These are phyloP conservation scores for Enhydra lutris DNA, from an alignment of 2,113 vertebrate genomes.

Conservation along the genomic window DNA sequence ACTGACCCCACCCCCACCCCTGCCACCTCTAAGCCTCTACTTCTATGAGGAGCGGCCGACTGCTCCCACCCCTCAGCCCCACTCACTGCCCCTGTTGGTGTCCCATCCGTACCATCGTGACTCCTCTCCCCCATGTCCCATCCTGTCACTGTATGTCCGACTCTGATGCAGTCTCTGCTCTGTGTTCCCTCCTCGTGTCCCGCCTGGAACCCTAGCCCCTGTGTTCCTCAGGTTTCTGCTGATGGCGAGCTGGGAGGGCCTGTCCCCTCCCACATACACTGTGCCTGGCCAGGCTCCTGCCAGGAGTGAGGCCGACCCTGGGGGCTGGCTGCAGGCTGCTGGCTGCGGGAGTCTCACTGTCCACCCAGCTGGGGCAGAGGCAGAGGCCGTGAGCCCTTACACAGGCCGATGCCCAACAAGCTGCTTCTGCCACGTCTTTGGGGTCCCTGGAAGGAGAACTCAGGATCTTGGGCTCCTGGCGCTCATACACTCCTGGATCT, in stretches of 20 bases:
- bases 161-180: conserved; percentile 81
- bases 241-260: conserved; percentile 10
- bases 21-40: not conserved
- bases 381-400: not conserved
- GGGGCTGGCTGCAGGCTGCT: not conserved
- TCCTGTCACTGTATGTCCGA: conserved; percentile 85
- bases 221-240: conserved; percentile 29
- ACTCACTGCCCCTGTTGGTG: conserved; percentile 84
- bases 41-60: not conserved
- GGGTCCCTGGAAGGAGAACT: not conserved
- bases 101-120: conserved; percentile 81
- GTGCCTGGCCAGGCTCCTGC: not conserved
- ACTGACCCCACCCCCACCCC: not conserved
- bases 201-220: conserved; percentile 77
- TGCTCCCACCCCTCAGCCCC: conserved; percentile 53
- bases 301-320: not conserved
- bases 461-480: not conserved
- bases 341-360: not conserved
- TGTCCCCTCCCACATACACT: not conserved
- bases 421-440: not conserved
- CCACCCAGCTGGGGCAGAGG: not conserved
- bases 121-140: conserved; percentile 79
- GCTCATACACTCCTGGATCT: not conserved
- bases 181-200: conserved; percentile 83
- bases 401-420: not conserved